Evolutionary conservation across 2,888 invertebrate genomes (phyloP).

Genomic region (Phrixothrix hirtus): DNA sequence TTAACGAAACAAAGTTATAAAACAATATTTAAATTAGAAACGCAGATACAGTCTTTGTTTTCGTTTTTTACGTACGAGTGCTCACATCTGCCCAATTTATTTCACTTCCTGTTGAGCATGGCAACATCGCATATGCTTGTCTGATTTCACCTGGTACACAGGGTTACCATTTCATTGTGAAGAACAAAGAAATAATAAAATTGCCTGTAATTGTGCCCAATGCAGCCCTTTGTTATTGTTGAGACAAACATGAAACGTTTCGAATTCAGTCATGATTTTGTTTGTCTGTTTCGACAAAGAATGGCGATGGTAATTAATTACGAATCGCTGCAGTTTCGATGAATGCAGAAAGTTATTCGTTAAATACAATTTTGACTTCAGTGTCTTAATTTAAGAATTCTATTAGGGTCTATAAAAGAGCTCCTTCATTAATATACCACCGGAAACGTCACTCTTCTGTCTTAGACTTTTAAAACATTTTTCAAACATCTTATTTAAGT

Average conservation of each 20-base stretch:
- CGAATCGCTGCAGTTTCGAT: too few species aligned
- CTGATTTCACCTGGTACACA: slow-evolving; percentile 35
- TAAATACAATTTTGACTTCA: too few species aligned
- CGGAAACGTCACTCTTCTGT: too few species aligned
- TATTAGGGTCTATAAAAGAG: too few species aligned
- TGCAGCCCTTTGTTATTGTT: slow-evolving; percentile 12
- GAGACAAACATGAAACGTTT: slow-evolving; percentile 8
- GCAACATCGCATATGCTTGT: slow-evolving; percentile 29
- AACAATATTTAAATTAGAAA: slow-evolving; percentile 20
- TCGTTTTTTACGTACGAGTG: slow-evolving; percentile 32
- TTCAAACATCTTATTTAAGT: too few species aligned
- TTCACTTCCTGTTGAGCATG: slow-evolving; percentile 36
- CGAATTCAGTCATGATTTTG: slow-evolving; percentile 5
- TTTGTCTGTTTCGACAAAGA: too few species aligned
- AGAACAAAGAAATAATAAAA: slow-evolving; percentile 29
- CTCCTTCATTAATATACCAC: too few species aligned
- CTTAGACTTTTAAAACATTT: too few species aligned
- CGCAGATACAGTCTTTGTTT: slow-evolving; percentile 22
- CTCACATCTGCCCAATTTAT: slow-evolving; percentile 38
- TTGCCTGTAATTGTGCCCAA: slow-evolving; percentile 21
- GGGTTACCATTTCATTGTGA: slow-evolving; percentile 22
- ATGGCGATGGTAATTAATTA: too few species aligned
- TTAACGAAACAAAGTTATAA: slow-evolving; percentile 12
- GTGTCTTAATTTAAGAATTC: too few species aligned
- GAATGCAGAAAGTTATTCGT: too few species aligned